These are phyloP conservation scores for Ectemnius cavifrons DNA, from an alignment of 2,888 invertebrate genomes.

Conservation along the genomic window DNA sequence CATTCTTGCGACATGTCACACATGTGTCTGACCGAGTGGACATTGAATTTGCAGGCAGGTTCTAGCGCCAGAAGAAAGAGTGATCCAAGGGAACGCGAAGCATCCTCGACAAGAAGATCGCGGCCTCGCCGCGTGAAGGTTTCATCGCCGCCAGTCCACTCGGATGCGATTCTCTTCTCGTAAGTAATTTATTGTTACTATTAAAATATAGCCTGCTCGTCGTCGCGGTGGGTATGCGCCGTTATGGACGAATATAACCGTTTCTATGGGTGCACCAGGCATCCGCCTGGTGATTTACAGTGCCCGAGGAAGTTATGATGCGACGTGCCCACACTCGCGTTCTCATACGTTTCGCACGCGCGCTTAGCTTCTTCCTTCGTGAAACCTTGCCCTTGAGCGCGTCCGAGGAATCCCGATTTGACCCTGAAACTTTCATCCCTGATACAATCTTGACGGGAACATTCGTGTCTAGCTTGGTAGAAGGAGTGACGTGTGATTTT, in stretches of 20 bases:
- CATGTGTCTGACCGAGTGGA: no score
- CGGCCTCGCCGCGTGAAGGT: slow-evolving; percentile 62
- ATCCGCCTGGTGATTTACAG: slow-evolving; percentile 74
- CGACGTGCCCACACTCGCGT: slow-evolving; percentile 68
- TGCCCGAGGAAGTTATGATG: slow-evolving; percentile 73
- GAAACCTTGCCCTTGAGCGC: slow-evolving; percentile 7
- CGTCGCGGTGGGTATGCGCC: slow-evolving; percentile 73
- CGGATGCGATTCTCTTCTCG: slow-evolving; percentile 65
- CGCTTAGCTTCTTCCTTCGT: slow-evolving; percentile 35
- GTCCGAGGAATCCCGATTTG: no score
- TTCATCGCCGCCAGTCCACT: slow-evolving; percentile 64
- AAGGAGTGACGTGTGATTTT: no score
- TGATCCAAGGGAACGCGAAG: slow-evolving; percentile 19
- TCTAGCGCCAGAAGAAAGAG: not conserved
- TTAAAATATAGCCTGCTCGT: slow-evolving; percentile 74
- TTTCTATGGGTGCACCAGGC: slow-evolving; percentile 75
- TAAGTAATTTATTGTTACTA: slow-evolving; percentile 75
- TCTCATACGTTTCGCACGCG: slow-evolving; percentile 47
- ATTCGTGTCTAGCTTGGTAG: no score
- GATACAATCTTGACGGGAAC: no score
- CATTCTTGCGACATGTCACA: no score
- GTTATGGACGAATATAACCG: slow-evolving; percentile 75
- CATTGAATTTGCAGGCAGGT: no score
- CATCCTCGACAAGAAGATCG: slow-evolving; percentile 49
- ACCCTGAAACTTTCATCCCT: no score